These are phyloP conservation scores for Macaria liturata DNA, from an alignment of 2,888 invertebrate genomes.

Conservation along the genomic window DNA sequence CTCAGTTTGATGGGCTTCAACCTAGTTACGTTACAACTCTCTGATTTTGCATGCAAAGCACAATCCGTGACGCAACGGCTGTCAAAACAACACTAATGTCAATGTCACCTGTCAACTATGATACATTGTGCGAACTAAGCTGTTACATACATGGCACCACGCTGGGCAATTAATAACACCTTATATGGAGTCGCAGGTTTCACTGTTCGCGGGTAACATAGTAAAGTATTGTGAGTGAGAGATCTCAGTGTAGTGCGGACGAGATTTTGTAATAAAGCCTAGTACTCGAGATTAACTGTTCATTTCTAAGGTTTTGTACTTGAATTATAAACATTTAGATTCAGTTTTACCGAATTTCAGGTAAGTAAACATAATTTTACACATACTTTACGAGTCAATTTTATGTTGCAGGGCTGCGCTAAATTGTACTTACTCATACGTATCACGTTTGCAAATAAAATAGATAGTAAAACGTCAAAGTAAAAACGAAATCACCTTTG, in stretches of 20 bases:
- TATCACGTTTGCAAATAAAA: too few species aligned
- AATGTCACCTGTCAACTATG: conserved; percentile 40
- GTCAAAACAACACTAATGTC: conserved; percentile 32
- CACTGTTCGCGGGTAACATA: conserved; percentile 19
- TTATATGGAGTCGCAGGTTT: conserved; percentile 24
- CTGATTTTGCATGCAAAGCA: conserved; percentile 18
- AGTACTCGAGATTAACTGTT: too few species aligned
- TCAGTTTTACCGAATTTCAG: too few species aligned
- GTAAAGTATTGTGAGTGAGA: conserved; percentile 5
- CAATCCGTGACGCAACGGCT: conserved; percentile 26
- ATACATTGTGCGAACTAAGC: conserved; percentile 41
- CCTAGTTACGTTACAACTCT: conserved; percentile 10
- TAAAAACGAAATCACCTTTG: too few species aligned
- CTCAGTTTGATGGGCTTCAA: conserved; percentile 7
- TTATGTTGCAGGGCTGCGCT: too few species aligned
- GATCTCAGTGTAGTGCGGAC: not conserved
- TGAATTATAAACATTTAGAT: too few species aligned
- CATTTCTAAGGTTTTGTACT: too few species aligned
- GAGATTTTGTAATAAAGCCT: too few species aligned
- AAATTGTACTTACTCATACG: too few species aligned
- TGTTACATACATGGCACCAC: conserved; percentile 23
- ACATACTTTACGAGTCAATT: too few species aligned
- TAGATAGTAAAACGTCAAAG: too few species aligned
- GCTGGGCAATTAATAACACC: conserved; percentile 30
- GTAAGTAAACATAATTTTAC: too few species aligned